A percentile compares a stretch with the other conserved stretches of the same genome.
phyloP scores from a whole-genome alignment of 2,888 invertebrate species.

The Brachyptera risi region DNA sequence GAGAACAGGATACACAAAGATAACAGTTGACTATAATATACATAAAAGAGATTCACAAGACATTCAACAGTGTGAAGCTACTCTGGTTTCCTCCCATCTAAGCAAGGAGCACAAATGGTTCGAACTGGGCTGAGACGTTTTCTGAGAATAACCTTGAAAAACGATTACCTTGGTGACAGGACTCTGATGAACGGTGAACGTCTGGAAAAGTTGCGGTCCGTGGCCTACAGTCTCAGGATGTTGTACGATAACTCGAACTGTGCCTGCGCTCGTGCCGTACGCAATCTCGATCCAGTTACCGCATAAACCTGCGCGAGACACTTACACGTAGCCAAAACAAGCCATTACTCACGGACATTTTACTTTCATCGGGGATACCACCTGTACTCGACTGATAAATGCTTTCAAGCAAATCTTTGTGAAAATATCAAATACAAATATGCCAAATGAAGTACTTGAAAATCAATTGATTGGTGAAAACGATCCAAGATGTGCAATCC shows the following conservation, averaged over 20 bases:
- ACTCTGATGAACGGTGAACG: conserved; percentile 95
- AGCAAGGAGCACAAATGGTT: no score
- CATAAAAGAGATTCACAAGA: no score
- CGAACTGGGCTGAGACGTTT: no score
- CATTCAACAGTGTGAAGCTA: no score
- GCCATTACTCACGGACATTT: background rate
- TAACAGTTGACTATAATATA: no score
- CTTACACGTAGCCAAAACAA: conserved; percentile 3
- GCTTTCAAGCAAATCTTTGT: conserved; percentile 23
- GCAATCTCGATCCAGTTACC: conserved; percentile 99
- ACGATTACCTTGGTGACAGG: conserved; percentile 80
- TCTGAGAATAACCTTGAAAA: no score
- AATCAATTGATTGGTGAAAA: no score
- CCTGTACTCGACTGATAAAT: conserved; percentile 13
- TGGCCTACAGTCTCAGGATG: conserved; percentile 99
- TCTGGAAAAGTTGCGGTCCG: conserved; percentile 96
- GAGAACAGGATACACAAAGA: no score
- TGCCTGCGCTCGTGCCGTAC: conserved; percentile 94
- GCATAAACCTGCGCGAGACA: conserved; percentile 67
- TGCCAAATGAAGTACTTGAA: no score
- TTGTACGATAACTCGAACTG: conserved; percentile 95
- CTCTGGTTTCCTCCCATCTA: no score
- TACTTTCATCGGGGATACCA: conserved; percentile 6
- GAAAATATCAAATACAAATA: no score
- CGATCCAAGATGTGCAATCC: no score